phyloP scores from a whole-genome alignment of 1,140 invertebrate genomes.

The Lordiphosa clarofinis region DNA sequence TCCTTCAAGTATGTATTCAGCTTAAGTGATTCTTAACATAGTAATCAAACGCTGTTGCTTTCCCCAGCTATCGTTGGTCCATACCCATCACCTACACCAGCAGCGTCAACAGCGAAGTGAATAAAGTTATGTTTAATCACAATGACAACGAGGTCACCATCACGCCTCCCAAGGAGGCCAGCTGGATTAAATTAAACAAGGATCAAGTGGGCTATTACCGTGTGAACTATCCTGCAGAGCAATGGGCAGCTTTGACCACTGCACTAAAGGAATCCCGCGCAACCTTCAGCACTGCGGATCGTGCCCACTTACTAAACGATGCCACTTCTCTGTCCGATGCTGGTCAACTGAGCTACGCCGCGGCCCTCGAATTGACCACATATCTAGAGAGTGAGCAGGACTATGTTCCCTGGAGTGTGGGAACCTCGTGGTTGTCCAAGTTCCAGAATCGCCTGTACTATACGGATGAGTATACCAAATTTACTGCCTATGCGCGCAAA shows the following conservation, averaged over 20 bases:
- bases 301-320: conserved; percentile 92
- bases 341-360: conserved; percentile 83
- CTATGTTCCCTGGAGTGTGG: conserved; percentile 88
- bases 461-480: conserved; percentile 82
- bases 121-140: conserved; percentile 74
- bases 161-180: conserved; percentile 54
- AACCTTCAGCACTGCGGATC: conserved; percentile 86
- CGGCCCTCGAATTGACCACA: conserved; percentile 84
- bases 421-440: conserved; percentile 80
- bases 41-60: not conserved
- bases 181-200: conserved; percentile 93
- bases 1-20: conserved; percentile 81
- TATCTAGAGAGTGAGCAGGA: conserved; percentile 86
- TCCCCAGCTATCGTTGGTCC: conserved; percentile 87
- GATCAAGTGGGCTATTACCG: conserved; percentile 93
- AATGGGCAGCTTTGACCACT: conserved; percentile 85
- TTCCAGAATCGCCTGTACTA: conserved; percentile 83
- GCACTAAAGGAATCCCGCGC: conserved; percentile 79
- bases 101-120: conserved; percentile 70
- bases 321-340: conserved; percentile 89
- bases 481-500: conserved; percentile 83
- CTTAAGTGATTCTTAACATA: too few relatives aligned
- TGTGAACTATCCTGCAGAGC: conserved; percentile 87
- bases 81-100: conserved; percentile 90
- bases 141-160: conserved; percentile 65